Base-by-base conservation (phyloP, 2,113 vertebrate genomes). In the Alethe castanea region DNA sequence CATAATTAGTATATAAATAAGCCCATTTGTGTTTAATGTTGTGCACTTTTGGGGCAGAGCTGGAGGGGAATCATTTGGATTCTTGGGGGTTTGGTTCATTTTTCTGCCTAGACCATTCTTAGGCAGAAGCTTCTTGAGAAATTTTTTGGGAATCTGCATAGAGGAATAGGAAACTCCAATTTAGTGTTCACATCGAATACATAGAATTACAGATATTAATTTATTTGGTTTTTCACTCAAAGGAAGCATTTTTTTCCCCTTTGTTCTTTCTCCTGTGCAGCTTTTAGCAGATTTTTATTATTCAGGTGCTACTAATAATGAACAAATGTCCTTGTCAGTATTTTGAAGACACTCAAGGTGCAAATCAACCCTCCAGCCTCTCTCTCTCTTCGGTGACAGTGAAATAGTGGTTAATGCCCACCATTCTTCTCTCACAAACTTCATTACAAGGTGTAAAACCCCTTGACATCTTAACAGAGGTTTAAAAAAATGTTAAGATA, bases 211-310 rank as follows among this genome's bases (percentile, higher is more conserved):
- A 9, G 33, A 28, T 25, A n/a, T 42, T 23, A 64, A 66, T 44
- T 8, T 45, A 40, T 42, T 84, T 81, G 8, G 4, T 59, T 42
- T 57, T 86, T 62, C 14, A 42, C 18, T 53, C 13, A 90, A 70
- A 4, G 16, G 4, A 79, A 74, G 8, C 1, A 0, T 25, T 4
- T 67, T 60, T 54, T 33, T 48, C 6, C 3, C 8, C 6, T 20
- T 48, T 52, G 0, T 25, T 82, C 35, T 77, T 31, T 57, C 8
- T 3, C 3, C 9, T 6, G 1, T 24, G 59, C 44, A 62, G 5
- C 8, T 87, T 77, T 65, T 66, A 87, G 25, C 8, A 86, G 31
- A 61, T 56, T 69, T 77, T 86, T 47, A 20, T 2, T 57, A 47
- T 72, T 89, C 24, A 36, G 11, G 17, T 52, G 14, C 6, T n/a